Percentiles rank a stretch among this genome's conserved stretches.
These are phyloP conservation scores for Hyla sarda DNA, from an alignment of 2,113 vertebrate genomes.

Conservation along the genomic window DNA sequence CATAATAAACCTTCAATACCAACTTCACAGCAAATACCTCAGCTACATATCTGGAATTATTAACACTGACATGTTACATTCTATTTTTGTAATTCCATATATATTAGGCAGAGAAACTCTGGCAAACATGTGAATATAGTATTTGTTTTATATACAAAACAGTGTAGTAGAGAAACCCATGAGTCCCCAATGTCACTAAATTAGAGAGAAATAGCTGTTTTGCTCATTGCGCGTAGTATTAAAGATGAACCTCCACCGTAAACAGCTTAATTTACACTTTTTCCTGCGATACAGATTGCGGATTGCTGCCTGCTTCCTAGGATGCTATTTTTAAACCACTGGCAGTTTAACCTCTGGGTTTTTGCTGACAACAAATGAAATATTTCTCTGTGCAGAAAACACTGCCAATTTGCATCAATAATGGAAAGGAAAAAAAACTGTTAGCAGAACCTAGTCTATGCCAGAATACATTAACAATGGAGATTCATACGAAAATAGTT, in stretches of 20 bases:
- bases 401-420: conserved; percentile 57
- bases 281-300: background rate
- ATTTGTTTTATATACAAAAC: background rate
- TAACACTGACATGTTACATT: background rate
- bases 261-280: conserved; percentile 34
- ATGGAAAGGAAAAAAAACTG: conserved; percentile 33
- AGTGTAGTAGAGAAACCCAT: background rate
- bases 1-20: background rate
- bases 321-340: conserved; percentile 47
- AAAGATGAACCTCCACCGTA: background rate
- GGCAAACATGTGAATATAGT: background rate
- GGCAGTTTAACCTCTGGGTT: conserved; percentile 53
- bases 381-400: conserved; percentile 51
- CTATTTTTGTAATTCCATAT: background rate
- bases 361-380: conserved; percentile 53
- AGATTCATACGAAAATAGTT: conserved; percentile 23
- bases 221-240: background rate
- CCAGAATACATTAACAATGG: conserved; percentile 52
- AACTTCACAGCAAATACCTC: background rate
- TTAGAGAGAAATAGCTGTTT: background rate
- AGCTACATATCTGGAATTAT: background rate
- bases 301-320: background rate
- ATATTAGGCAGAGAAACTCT: background rate
- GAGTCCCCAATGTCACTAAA: background rate
- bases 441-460: conserved; percentile 21